Conservation (phyloP, 2,888 invertebrate genomes). For the Zygothrica quintamaculata region DNA sequence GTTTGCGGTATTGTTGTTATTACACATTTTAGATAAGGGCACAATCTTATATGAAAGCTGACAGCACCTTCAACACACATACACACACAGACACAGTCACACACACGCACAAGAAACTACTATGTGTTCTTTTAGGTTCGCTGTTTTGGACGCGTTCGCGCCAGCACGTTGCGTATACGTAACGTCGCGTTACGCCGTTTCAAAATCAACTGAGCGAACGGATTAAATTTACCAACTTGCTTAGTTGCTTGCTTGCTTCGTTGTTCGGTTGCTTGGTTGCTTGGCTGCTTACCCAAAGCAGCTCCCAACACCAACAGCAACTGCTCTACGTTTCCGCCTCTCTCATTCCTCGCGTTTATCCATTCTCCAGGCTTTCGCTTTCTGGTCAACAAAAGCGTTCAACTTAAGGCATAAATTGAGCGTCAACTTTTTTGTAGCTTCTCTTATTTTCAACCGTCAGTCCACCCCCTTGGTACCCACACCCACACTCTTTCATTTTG, state of each 20-base stretch:
- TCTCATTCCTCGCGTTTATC: conserved; percentile 11
- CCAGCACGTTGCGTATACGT: conserved; percentile 54
- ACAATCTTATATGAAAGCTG: neutral
- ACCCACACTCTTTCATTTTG: neutral
- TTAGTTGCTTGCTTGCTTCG: neutral
- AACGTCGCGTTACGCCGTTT: conserved; percentile 57
- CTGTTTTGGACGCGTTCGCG: conserved; percentile 13
- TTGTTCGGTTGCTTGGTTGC: neutral
- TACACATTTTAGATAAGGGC: conserved; percentile 68
- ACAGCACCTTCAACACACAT: neutral
- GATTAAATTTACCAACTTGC: neutral
- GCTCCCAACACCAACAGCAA: too few species aligned
- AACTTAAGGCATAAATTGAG: conserved; percentile 22
- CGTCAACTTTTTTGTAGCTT: neutral
- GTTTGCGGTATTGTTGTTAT: conserved; percentile 46
- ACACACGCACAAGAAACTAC: conserved; percentile 3
- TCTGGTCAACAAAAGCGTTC: conserved; percentile 47
- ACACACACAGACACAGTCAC: conserved; percentile 8
- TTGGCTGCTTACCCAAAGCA: neutral
- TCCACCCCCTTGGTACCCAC: neutral
- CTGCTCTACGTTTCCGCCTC: neutral
- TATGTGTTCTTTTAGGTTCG: conserved; percentile 21
- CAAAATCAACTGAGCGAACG: conserved; percentile 60
- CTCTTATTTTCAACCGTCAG: neutral
- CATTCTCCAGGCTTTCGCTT: conserved; percentile 60